Evolutionary conservation across 2,888 invertebrate species (phyloP).

Genomic region (Acrobasis repandana): DNA sequence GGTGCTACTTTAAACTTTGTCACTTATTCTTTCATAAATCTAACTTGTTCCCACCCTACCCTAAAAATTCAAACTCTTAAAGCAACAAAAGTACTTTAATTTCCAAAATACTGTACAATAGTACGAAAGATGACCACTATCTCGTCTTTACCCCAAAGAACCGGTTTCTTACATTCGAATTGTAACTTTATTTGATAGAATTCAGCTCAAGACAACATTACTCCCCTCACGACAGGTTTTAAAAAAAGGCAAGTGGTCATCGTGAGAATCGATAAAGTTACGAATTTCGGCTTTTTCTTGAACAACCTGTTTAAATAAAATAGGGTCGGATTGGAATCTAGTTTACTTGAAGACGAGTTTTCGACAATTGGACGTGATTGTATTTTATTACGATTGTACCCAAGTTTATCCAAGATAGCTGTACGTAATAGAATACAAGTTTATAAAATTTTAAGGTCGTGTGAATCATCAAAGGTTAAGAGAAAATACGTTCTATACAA

Average conservation of each 20-base stretch:
- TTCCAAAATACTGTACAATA: constrained; percentile 2
- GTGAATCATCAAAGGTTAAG: constrained; percentile 43
- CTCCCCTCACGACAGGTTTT: constrained; percentile 56
- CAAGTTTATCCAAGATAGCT: constrained; percentile 28
- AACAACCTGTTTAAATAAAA: constrained; percentile 51
- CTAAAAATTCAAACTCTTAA: not conserved
- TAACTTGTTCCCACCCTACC: not conserved
- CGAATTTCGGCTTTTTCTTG: constrained; percentile 43
- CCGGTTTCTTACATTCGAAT: constrained; percentile 42
- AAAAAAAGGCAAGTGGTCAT: constrained; percentile 40
- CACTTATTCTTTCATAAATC: not conserved
- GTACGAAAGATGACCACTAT: constrained; percentile 10
- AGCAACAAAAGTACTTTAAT: not conserved
- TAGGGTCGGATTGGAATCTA: constrained; percentile 40
- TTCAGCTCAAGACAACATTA: constrained; percentile 39
- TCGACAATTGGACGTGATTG: constrained; percentile 37
- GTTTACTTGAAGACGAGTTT: constrained; percentile 51
- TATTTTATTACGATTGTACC: constrained; percentile 33
- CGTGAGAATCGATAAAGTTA: constrained; percentile 52
- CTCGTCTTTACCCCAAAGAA: constrained; percentile 29
- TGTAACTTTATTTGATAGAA: constrained; percentile 45
- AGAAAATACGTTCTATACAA: constrained; percentile 25
- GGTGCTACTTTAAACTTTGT: too few relatives aligned
- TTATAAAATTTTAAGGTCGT: constrained; percentile 41
- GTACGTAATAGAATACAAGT: constrained; percentile 40